Evolutionary conservation across 2,888 invertebrate species (phyloP), one percentile per base, ranked within the genome.

Genomic region (Drosophila pseudotakahashii): DNA sequence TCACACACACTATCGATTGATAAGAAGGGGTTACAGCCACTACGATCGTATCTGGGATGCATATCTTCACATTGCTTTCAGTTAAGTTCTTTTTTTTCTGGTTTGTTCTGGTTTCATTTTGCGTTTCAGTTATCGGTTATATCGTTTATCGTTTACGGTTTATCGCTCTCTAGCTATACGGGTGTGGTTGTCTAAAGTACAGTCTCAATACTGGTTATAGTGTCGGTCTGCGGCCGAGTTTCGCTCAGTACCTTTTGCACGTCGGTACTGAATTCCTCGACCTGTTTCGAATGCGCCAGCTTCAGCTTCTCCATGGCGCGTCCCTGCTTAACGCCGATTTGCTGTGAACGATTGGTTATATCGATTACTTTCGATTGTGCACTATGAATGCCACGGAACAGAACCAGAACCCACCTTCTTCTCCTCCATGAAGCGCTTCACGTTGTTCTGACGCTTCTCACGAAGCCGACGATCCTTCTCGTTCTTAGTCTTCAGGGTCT

Each of bases 361-460:
- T 14, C 1, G 3, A 2, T 23, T 41, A 26, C 13, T 13, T 16
- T 7, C 9, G 6, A 2, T 30, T 41, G 1, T 3, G 14, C 9
- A 14, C 9, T 10, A 14, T 6, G 10, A 5, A 45, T 10, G 2
- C 13, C 4, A 14, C 11, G 5, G 7, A 19, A 19, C 19, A 19
- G 19, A 19, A 26, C 26, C 6, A 5, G n/a, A 9, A 34, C 64
- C 6, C 69, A 95, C 95, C 93, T 96, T 97, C 64, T 98, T 94
- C 92, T 99, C 99, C 81, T 99, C 99, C 94, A 98, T 96, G 91
- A 99, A 99, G 89, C 97, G 97, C 92, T 99, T 99, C 58, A 98
- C 98, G 91, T 99, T 99, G 91, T 98, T 99, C 91, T 98, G 98
- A 89, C 98, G 98, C 92, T 99, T 98, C 92, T 99, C 98, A 32